These are phyloP conservation scores for Hippocampus zosterae DNA, from an alignment of 2,113 vertebrate species.

Conservation along the genomic window DNA sequence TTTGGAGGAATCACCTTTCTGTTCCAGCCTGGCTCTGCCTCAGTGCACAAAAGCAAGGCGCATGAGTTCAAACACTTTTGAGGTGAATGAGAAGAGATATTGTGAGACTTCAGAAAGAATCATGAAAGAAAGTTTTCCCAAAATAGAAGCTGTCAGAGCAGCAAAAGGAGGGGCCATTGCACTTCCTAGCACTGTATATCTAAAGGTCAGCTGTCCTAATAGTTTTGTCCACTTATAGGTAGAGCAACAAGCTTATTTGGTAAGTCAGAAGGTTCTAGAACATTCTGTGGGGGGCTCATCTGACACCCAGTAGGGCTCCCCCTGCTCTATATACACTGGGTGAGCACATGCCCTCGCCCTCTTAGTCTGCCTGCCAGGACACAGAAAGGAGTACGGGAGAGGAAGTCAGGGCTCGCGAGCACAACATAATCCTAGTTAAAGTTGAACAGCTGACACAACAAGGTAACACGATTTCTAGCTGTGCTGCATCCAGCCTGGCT, in stretches of 20 bases:
- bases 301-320: constrained; percentile 61
- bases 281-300: constrained; percentile 67
- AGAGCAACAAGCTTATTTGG: constrained; percentile 11
- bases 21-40: neutral
- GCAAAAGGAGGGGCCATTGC: neutral
- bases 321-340: constrained; percentile 56
- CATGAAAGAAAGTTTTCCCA: neutral
- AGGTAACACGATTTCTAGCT: constrained; percentile 64
- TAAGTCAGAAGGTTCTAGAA: constrained; percentile 53
- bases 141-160: constrained; percentile 1
- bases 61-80: neutral
- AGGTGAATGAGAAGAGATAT: neutral
- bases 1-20: neutral
- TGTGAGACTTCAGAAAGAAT: neutral
- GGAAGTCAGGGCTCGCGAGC: constrained; percentile 28
- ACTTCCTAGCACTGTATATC: neutral
- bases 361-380: constrained; percentile 50
- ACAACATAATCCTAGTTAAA: constrained; percentile 41
- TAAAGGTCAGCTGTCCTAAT: constrained; percentile 1
- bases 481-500: constrained; percentile 38
- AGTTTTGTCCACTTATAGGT: neutral
- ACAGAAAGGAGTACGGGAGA: constrained; percentile 40
- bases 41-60: neutral
- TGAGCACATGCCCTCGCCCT: constrained; percentile 47
- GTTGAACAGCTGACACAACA: constrained; percentile 50